Base-by-base conservation (phyloP, 2,797 vertebrate species). In the Odontamblyopus lacepedii region DNA sequence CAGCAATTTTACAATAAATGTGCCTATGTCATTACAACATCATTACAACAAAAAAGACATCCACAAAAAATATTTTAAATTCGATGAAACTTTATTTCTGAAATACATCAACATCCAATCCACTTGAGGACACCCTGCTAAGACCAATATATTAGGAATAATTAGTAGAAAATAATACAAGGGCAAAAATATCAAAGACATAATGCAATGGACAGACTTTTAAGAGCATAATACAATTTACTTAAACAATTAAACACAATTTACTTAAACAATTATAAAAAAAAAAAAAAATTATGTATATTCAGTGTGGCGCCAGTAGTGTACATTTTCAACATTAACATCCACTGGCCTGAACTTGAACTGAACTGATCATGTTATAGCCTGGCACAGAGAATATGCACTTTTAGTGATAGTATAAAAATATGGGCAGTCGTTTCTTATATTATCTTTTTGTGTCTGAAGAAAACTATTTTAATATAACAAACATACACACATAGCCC, bases 221-320 rank as follows among this genome's bases (percentile, higher is more conserved):
- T 9, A 38, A 38, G 35, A 38, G 35, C 27, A 6, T 6, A 63
- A 63, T 13, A 65, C 15, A 65, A 44, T 13, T 15, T 27, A 65
- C 63, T 44, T 65, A 65, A 65, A 65, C 12, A 48, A 15, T 44
- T 27, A 44, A n/a, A n/a, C n/a, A 65, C 15, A 65, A 44, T 13
- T 15, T 27, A 65, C 63, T 44, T 65, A 65, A 65, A 65, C 12
- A 48, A 15, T 44, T 27, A 44, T 13, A 48, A 48, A 23, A 23
- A 23, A 23, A 26, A 48, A 48, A 23, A 23, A 23, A 23, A 26
- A 50, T 48, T 11, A 41, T 41, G 41, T 50, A 50, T 48, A 16
- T 27, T 74, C 11, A 83, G 64, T 48, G 63, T 64, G 32, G 44
- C 67, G 29, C 61, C 38, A 78, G 82, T 73, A 78, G 78, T 75